Conservation (phyloP, 2,888 invertebrate species). For the Eurytoma californica region DNA sequence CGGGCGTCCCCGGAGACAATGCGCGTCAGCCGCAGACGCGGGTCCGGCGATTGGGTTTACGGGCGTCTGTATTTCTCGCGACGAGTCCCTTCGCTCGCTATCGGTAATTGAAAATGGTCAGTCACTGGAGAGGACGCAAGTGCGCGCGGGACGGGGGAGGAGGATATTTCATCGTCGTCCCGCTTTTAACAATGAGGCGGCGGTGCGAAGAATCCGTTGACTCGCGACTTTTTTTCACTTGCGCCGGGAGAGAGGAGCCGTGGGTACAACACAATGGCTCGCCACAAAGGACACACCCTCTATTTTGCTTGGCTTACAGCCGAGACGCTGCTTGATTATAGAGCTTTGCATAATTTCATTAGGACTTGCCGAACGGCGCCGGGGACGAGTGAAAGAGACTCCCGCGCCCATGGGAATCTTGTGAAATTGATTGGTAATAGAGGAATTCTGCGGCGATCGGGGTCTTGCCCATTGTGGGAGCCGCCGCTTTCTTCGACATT, state of each 20-base stretch:
- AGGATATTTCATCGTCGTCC: slow-evolving; percentile 16
- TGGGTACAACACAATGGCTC: slow-evolving; percentile 23
- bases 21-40: slow-evolving; percentile 9
- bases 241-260: not conserved
- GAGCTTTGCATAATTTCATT: slow-evolving; percentile 49
- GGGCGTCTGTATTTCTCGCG: not conserved
- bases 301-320: not conserved
- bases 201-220: slow-evolving; percentile 25
- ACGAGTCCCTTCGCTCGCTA: slow-evolving; percentile 30
- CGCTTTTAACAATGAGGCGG: slow-evolving; percentile 42
- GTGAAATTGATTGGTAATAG: slow-evolving; percentile 44
- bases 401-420: slow-evolving; percentile 12
- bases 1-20: slow-evolving; percentile 16
- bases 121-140: slow-evolving; percentile 1
- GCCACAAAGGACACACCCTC: slow-evolving; percentile 23
- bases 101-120: slow-evolving; percentile 35
- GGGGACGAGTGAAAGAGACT: not conserved
- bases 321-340: slow-evolving; percentile 33
- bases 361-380: not conserved
- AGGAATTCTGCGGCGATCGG: not conserved
- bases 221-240: not conserved
- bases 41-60: not conserved
- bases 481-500: not conserved
- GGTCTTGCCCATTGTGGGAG: not conserved
- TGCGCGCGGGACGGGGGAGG: not conserved